Conservation (phyloP, 2,113 vertebrate species). For the Trachemys scripta region DNA sequence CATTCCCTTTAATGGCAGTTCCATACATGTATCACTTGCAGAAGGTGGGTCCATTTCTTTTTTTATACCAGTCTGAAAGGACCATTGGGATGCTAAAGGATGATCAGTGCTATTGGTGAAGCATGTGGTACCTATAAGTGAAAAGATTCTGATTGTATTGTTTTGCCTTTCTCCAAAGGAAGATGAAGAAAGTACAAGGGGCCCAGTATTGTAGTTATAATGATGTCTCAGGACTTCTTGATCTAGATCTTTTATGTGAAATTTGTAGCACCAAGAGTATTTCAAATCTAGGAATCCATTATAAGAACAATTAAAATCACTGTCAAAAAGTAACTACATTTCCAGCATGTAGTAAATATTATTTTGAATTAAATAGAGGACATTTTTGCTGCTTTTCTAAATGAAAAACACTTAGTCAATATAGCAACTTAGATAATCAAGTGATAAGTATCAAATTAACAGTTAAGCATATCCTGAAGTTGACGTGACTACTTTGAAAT, state of each 20-base stretch:
- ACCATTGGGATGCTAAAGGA: neutral
- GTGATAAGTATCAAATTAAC: neutral
- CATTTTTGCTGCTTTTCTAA: neutral
- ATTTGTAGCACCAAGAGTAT: neutral
- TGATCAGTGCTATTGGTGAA: neutral
- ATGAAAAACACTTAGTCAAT: neutral
- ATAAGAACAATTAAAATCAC: neutral
- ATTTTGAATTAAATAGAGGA: neutral
- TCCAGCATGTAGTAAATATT: neutral
- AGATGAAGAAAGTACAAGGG: neutral
- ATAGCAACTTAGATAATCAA: neutral
- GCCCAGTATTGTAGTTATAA: neutral
- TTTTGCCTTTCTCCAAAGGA: neutral
- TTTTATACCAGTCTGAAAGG: neutral
- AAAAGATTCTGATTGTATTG: neutral
- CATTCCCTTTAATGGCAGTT: neutral
- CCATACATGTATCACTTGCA: neutral
- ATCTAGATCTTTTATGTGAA: neutral
- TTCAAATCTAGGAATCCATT: neutral
- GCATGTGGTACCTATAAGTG: neutral
- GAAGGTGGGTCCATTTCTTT: neutral
- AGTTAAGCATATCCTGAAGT: neutral
- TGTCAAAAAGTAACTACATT: neutral
- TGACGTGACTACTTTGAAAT: neutral
- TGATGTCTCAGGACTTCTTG: neutral